phyloP scores from a whole-genome alignment of 2,888 invertebrate genomes.

The Nycteola revayana region DNA sequence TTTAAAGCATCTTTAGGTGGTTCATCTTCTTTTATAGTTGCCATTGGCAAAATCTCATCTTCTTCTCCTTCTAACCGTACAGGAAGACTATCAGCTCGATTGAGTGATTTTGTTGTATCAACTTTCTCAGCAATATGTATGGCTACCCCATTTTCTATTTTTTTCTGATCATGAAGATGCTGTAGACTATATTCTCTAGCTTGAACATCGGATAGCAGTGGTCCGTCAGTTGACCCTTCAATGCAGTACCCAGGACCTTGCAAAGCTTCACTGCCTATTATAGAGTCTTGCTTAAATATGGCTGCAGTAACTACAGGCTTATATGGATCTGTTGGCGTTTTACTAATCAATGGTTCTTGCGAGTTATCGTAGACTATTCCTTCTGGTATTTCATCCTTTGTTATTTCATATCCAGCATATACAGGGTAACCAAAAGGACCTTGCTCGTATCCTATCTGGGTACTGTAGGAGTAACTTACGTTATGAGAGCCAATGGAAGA shows the following conservation, averaged over 20 bases:
- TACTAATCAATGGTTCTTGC: conserved; percentile 73
- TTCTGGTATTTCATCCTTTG: conserved; percentile 57
- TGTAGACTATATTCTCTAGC: conserved; percentile 71
- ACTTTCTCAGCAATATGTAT: conserved; percentile 55
- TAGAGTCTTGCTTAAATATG: conserved; percentile 84
- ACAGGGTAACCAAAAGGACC: conserved; percentile 87
- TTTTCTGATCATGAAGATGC: conserved; percentile 67
- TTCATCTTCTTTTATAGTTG: conserved; percentile 66
- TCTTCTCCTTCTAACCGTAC: conserved; percentile 76
- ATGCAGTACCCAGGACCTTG: conserved; percentile 74
- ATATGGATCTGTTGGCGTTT: conserved; percentile 74
- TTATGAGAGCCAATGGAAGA: conserved; percentile 87
- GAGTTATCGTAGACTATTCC: conserved; percentile 67
- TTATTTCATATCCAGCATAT: conserved; percentile 81
- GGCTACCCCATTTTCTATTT: conserved; percentile 65
- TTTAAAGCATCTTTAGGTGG: conserved; percentile 55
- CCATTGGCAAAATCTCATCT: conserved; percentile 47
- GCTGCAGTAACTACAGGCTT: conserved; percentile 88
- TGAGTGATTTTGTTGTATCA: conserved; percentile 70
- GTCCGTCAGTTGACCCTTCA: conserved; percentile 77
- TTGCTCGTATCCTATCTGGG: conserved; percentile 89
- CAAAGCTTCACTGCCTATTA: conserved; percentile 67
- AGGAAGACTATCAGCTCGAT: conserved; percentile 79
- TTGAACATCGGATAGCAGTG: conserved; percentile 74
- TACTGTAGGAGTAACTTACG: conserved; percentile 90